Conservation (phyloP, 2,113 vertebrate genomes). For the Stegostoma tigrinum region DNA sequence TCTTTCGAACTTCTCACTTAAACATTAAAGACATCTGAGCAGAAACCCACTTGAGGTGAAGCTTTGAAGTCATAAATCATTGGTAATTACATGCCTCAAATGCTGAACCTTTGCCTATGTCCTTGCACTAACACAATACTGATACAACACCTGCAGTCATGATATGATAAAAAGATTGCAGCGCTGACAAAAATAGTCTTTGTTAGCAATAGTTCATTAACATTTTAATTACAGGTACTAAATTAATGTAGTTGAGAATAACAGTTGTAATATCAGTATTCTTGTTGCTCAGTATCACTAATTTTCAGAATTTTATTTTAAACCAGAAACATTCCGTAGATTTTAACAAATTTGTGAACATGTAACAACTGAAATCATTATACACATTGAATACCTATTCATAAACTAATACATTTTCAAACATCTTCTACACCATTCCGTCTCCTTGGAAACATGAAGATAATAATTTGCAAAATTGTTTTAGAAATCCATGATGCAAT, state of each 20-base stretch:
- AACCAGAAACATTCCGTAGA: background rate
- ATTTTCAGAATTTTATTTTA: background rate
- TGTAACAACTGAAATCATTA: background rate
- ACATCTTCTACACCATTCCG: background rate
- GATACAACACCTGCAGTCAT: background rate
- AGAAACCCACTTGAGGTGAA: background rate
- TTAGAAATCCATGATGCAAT: background rate
- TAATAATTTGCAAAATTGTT: background rate
- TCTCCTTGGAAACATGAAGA: background rate
- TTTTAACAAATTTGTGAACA: background rate
- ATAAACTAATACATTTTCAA: background rate
- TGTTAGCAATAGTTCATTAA: background rate
- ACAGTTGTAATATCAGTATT: background rate
- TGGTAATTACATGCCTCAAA: background rate
- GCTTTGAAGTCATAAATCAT: slow-evolving; percentile 3
- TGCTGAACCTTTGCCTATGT: background rate
- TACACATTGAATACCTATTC: background rate
- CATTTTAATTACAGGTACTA: slow-evolving; percentile 25
- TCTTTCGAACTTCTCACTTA: background rate
- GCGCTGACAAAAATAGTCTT: background rate
- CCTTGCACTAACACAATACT: background rate
- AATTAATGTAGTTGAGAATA: background rate
- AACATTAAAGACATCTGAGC: background rate
- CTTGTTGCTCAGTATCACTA: background rate
- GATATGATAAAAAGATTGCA: background rate